phyloP scores from a whole-genome alignment of 2,888 invertebrate species.

The Stenodera caucasica region DNA sequence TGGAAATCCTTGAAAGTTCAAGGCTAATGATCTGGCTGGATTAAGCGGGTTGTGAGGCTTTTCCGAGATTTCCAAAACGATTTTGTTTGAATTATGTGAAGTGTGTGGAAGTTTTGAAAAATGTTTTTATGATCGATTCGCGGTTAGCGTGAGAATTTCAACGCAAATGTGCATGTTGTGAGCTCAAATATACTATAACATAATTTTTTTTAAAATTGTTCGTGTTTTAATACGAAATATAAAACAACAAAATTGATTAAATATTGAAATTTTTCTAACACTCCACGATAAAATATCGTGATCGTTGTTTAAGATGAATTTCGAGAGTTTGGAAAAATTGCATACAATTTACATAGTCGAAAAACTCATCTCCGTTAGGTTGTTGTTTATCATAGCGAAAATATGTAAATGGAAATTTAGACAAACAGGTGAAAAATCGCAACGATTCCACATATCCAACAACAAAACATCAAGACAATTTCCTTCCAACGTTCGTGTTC shows the following conservation, averaged over 20 bases:
- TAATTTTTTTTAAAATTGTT: too few relatives aligned
- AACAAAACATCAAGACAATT: not conserved
- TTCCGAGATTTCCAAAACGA: not conserved
- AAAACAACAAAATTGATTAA: too few relatives aligned
- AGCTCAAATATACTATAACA: too few relatives aligned
- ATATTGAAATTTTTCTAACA: too few relatives aligned
- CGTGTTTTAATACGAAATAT: too few relatives aligned
- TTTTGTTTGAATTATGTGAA: not conserved
- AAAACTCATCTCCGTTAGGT: not conserved
- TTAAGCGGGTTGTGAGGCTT: not conserved
- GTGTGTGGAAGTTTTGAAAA: not conserved
- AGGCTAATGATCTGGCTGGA: conserved; percentile 6
- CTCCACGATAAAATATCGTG: not conserved
- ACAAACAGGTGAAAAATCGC: not conserved
- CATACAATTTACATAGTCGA: not conserved
- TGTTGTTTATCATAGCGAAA: not conserved
- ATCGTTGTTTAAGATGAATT: not conserved
- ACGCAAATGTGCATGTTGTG: not conserved
- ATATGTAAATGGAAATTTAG: not conserved
- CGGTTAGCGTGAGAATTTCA: conserved; percentile 15
- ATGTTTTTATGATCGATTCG: conserved; percentile 19
- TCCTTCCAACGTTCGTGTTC: not conserved
- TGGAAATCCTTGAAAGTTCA: conserved; percentile 9
- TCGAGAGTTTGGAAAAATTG: not conserved
- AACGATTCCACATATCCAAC: not conserved